phyloP scores from a whole-genome alignment of 2,113 vertebrate species.

The Barbus barbus region DNA sequence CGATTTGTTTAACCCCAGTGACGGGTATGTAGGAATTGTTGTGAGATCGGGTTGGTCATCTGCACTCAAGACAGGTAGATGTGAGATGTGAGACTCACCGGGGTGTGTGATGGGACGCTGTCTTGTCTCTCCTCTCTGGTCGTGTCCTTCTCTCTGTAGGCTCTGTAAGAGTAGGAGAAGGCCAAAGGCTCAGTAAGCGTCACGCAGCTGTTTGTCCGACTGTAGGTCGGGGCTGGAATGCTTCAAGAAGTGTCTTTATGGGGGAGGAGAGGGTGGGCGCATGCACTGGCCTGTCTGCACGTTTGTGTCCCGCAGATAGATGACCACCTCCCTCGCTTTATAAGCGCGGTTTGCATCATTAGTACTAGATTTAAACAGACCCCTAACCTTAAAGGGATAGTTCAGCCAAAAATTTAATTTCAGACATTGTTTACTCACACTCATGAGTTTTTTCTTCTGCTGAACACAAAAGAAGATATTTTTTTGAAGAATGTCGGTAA shows the following conservation, averaged over 20 bases:
- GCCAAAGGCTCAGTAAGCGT: conserved; percentile 13
- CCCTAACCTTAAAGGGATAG: too few relatives aligned
- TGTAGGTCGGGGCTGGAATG: background rate
- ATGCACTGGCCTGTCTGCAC: background rate
- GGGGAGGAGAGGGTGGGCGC: background rate
- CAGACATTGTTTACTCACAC: too few relatives aligned
- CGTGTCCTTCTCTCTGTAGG: background rate
- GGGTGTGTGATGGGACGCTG: background rate
- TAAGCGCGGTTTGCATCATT: background rate
- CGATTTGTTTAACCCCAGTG: too few relatives aligned
- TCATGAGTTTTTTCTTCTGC: too few relatives aligned
- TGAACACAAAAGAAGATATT: too few relatives aligned
- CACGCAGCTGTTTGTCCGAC: background rate
- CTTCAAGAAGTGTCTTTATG: background rate
- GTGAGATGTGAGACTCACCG: conserved; percentile 33
- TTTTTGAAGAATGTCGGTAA: too few relatives aligned
- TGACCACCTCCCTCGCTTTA: background rate
- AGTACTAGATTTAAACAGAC: too few relatives aligned
- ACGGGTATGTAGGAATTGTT: too few relatives aligned
- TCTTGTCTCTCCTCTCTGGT: background rate
- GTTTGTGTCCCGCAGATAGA: background rate
- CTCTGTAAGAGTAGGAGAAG: conserved; percentile 21
- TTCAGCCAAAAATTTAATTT: too few relatives aligned
- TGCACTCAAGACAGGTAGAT: background rate
- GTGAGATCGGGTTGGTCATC: too few relatives aligned